These are phyloP conservation scores for Pangasius mekongensis DNA, from an alignment of 2,797 vertebrate species.

Conservation along the genomic window DNA sequence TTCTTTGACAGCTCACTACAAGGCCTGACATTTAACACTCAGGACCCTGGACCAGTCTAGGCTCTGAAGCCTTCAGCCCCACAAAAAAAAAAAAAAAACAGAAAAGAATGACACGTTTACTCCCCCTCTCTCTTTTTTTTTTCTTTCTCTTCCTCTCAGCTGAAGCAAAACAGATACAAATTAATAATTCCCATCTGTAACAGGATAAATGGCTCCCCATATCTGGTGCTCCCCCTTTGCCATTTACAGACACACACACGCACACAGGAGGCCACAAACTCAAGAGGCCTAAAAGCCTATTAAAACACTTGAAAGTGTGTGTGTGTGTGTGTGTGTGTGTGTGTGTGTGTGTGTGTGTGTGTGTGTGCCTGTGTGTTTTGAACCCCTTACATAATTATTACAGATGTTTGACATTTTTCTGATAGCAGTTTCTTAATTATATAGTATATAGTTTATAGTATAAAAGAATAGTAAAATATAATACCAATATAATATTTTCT, in stretches of 20 bases:
- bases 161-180: conserved; percentile 84
- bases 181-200: conserved; percentile 85
- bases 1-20: conserved; percentile 99
- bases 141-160: conserved; percentile 63
- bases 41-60: conserved; percentile 90
- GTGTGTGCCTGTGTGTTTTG: background rate
- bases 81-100: conserved; percentile 68
- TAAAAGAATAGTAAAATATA: no score
- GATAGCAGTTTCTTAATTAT: no score
- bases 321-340: background rate
- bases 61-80: conserved; percentile 82
- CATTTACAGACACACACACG: background rate
- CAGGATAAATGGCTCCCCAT: conserved; percentile 38
- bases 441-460: no score
- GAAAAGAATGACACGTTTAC: conserved; percentile 76
- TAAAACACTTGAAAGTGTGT: conserved; percentile 64
- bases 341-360: background rate
- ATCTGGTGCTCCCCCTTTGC: background rate
- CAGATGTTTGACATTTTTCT: no score
- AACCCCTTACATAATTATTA: no score
- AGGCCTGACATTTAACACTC: conserved; percentile 99
- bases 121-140: conserved; percentile 31
- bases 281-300: conserved; percentile 77
- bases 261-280: conserved; percentile 64
- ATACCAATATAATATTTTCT: no score